Evolutionary conservation across 1,140 invertebrate species (phyloP).

Genomic region (Lepidotrigona ventralis): DNA sequence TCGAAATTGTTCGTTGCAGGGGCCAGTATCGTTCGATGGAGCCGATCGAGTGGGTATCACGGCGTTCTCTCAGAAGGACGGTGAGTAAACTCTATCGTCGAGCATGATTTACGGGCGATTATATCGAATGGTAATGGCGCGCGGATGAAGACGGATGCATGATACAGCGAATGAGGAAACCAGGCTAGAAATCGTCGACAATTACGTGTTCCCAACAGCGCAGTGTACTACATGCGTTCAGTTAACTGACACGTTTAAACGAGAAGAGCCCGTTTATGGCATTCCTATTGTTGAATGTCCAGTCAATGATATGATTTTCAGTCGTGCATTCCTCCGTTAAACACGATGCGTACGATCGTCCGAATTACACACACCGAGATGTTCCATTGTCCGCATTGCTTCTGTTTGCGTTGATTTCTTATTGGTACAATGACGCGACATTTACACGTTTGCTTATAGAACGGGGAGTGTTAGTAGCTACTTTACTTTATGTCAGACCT

Average conservation of each 20-base stretch:
- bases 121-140: neutral
- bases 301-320: conserved; percentile 26
- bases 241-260: conserved; percentile 42
- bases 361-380: conserved; percentile 11
- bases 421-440: neutral
- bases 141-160: neutral
- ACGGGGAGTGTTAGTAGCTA: too few relatives aligned
- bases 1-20: conserved; percentile 80
- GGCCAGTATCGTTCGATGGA: conserved; percentile 91
- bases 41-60: conserved; percentile 92
- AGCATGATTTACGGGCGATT: neutral
- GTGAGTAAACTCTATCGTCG: conserved; percentile 77
- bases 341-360: neutral
- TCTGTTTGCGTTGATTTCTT: neutral
- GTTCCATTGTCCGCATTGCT: neutral
- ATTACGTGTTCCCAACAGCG: conserved; percentile 30
- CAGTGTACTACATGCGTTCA: conserved; percentile 20
- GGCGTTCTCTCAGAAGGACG: conserved; percentile 92
- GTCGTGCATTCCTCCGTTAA: neutral
- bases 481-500: too few relatives aligned
- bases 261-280: too few relatives aligned
- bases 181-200: conserved; percentile 37
- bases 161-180: neutral
- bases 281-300: conserved; percentile 44
- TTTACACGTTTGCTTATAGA: too few relatives aligned